Evolutionary conservation across 2,113 vertebrate species (phyloP), one percentile per base, ranked within the genome.

Genomic region (Calidris pugnax): DNA sequence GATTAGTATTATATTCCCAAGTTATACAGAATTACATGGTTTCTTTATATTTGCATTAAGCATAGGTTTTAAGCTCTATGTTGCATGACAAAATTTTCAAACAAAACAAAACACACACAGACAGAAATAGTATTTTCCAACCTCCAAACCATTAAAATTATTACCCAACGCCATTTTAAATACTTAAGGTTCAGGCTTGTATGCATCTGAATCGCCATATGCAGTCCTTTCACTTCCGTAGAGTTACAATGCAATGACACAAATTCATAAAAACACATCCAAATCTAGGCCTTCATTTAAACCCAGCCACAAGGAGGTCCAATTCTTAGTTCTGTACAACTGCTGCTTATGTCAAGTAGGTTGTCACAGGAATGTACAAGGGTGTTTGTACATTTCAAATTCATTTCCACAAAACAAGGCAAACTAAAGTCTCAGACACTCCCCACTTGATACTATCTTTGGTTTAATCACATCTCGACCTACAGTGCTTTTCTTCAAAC

Each of bases 141-240:
- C 23, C 66, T 68, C 39, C 51, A 91, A 53, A 48, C 8, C 28
- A 67, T 39, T 51, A 51, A 23, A 89, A 39, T 27, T 19, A 72
- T 51, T 60, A 47, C 9, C 9, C 14, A 41, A 18, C 4, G 7
- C 14, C 79, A 28, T 48, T 74, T 78, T 35, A 37, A 71, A 63
- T 59, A 45, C 39, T 60, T 39, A 4, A 82, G 47, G 9, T 59
- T 87, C 33, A 51, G 69, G 35, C 23, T 18, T 35, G 18, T 21
- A 27, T 22, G 9, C 22, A 43, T 47, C 56, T 47, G 32, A 56
- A 35, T 45, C 0, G 3, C 32, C 28, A 60, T 15, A 41, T 7
- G 28, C 47, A 68, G 39, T 11, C 28, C 24, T 7, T 20, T n/a
- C 4, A 0, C 30, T 81, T 57, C 26, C 7, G 13, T 0, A 33